phyloP scores from a whole-genome alignment of 2,113 vertebrate genomes.

The Reinhardtius hippoglossoides region DNA sequence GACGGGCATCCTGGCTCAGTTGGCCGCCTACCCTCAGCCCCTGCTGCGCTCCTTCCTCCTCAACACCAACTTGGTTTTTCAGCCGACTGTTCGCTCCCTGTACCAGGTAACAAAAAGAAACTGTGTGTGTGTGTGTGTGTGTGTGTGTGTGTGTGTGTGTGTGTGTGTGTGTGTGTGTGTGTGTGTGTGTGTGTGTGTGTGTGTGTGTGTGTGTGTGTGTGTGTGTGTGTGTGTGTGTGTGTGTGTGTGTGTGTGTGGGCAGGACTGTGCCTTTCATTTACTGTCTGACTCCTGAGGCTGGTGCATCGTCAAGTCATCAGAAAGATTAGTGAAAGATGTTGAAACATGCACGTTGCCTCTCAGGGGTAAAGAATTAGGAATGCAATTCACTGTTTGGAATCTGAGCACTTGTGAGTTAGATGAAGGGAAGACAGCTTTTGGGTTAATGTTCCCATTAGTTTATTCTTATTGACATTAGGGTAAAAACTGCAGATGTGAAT shows the following conservation, averaged over 20 bases:
- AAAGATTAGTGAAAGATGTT: neutral
- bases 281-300: neutral
- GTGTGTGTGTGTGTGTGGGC: neutral
- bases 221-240: neutral
- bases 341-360: neutral
- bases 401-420: no score
- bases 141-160: neutral
- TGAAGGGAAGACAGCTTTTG: no score
- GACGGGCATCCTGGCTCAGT: conserved; percentile 93
- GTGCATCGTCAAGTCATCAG: neutral
- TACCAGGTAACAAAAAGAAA: conserved; percentile 88
- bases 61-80: conserved; percentile 97
- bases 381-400: no score
- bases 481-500: neutral
- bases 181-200: neutral
- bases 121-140: neutral
- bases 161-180: neutral
- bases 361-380: no score
- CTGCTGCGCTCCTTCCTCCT: conserved; percentile 97
- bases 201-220: neutral
- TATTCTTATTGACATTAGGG: neutral
- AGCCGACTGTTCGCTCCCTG: conserved; percentile 95
- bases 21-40: conserved; percentile 95
- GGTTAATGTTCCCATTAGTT: neutral
- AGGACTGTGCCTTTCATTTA: neutral